These are phyloP conservation scores for Proteles cristata DNA, from an alignment of 2,113 vertebrate species.

Conservation along the genomic window DNA sequence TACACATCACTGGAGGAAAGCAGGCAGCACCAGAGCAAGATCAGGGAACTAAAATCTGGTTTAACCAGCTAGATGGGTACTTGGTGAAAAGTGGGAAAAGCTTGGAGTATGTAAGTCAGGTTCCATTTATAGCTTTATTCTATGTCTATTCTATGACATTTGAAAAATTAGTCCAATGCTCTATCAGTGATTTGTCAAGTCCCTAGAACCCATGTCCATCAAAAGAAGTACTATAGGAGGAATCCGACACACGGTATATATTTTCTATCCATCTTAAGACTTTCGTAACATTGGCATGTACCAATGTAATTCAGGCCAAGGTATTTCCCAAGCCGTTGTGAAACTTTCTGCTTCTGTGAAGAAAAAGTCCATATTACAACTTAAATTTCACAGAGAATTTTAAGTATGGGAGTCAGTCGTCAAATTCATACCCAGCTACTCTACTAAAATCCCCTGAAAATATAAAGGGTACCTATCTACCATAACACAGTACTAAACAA, in stretches of 20 bases:
- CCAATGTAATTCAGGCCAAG: slow-evolving; percentile 15
- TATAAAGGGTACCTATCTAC: neutral
- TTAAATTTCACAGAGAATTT: neutral
- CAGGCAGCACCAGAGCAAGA: neutral
- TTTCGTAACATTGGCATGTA: slow-evolving; percentile 40
- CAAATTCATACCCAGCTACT: slow-evolving; percentile 4
- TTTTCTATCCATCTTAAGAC: neutral
- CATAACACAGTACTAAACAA: neutral
- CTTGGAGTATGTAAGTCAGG: neutral
- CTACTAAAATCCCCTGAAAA: slow-evolving; percentile 16
- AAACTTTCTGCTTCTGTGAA: slow-evolving; percentile 3
- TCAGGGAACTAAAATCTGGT: neutral
- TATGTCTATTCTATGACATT: too few species aligned
- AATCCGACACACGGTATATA: neutral
- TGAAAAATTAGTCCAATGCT: neutral
- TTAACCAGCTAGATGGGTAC: neutral
- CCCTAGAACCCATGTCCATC: neutral
- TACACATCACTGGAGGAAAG: neutral
- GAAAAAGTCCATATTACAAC: neutral
- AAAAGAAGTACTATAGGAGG: neutral
- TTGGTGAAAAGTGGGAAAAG: neutral
- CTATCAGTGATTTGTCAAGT: neutral
- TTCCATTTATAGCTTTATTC: neutral
- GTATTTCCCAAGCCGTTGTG: slow-evolving; percentile 35
- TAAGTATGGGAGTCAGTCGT: neutral